A percentile compares a stretch with the other conserved stretches of the same genome.
phyloP scores from a whole-genome alignment of 2,797 vertebrate species.

The Poeciliopsis turneri region DNA sequence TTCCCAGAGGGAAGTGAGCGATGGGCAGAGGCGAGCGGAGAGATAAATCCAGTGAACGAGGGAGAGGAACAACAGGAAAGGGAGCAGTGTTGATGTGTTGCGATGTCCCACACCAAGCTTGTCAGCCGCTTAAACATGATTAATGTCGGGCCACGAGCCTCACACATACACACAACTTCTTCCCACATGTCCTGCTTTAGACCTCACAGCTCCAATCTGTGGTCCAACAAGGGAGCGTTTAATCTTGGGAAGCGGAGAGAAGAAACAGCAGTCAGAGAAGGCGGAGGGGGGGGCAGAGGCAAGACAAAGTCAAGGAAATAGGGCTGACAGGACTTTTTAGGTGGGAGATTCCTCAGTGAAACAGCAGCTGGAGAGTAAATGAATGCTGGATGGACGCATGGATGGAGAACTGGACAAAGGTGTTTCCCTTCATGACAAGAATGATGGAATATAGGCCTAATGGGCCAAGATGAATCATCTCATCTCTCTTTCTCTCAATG shows the following conservation, averaged over 20 bases:
- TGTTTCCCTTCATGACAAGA: constrained; percentile 77
- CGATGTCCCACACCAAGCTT: constrained; percentile 83
- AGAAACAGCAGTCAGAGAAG: constrained; percentile 31
- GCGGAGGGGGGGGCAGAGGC: constrained; percentile 36
- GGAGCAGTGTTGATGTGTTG: constrained; percentile 61
- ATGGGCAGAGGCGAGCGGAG: constrained; percentile 82
- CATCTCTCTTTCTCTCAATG: constrained; percentile 77
- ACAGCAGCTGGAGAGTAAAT: constrained; percentile 73
- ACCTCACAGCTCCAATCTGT: constrained; percentile 66
- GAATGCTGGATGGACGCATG: constrained; percentile 57
- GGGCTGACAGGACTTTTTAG: constrained; percentile 99
- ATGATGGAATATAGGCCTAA: constrained; percentile 92
- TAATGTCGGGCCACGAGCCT: constrained; percentile 90
- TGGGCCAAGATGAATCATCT: constrained; percentile 91
- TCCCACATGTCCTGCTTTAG: constrained; percentile 37
- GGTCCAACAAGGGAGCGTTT: constrained; percentile 79
- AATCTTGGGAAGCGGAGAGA: constrained; percentile 87
- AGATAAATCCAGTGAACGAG: constrained; percentile 87
- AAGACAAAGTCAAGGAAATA: constrained; percentile 97
- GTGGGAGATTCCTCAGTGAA: constrained; percentile 95
- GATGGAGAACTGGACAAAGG: constrained; percentile 53
- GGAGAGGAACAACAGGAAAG: constrained; percentile 38
- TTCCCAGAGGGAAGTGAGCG: constrained; percentile 83
- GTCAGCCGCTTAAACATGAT: constrained; percentile 99
- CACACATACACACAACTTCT: constrained; percentile 25